phyloP scores from a whole-genome alignment of 2,797 vertebrate species.

The Muraenolepis orangiensis region DNA sequence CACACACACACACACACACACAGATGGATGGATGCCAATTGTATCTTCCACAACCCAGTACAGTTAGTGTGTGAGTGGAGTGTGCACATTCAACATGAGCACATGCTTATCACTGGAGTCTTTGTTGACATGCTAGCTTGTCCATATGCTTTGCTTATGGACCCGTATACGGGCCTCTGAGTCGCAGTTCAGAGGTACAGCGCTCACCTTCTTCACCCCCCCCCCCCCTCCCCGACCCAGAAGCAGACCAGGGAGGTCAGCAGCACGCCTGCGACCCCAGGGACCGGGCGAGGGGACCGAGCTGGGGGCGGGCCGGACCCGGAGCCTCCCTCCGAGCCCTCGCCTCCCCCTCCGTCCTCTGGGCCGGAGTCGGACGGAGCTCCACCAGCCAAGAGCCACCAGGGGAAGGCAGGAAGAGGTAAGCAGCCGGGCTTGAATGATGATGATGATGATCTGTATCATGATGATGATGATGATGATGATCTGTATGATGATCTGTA shows the following conservation, averaged over 20 bases:
- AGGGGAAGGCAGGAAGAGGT: constrained; percentile 55
- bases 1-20: no score
- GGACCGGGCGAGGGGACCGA: constrained; percentile 45
- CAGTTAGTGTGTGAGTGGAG: no score
- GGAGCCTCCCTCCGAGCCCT: constrained; percentile 59
- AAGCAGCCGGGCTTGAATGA: constrained; percentile 4
- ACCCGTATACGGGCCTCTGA: no score
- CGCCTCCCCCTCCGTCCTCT: constrained; percentile 40
- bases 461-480: no score
- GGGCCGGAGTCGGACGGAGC: constrained; percentile 40
- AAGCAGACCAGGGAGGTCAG: constrained; percentile 70
- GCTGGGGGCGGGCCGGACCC: constrained; percentile 57
- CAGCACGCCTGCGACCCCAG: constrained; percentile 39
- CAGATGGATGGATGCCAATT: no score
- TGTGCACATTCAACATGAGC: no score
- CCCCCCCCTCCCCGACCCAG: constrained; percentile 58
- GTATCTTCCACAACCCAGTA: no score
- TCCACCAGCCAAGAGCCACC: constrained; percentile 30
- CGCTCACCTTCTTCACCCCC: background rate
- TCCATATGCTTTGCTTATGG: no score
- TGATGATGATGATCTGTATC: background rate
- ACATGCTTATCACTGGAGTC: no score
- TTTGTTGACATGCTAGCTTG: no score
- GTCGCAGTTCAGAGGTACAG: no score
- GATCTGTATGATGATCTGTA: no score